Evolutionary conservation across 2,888 invertebrate species (phyloP).

Genomic region (Pardosa pseudoannulata): DNA sequence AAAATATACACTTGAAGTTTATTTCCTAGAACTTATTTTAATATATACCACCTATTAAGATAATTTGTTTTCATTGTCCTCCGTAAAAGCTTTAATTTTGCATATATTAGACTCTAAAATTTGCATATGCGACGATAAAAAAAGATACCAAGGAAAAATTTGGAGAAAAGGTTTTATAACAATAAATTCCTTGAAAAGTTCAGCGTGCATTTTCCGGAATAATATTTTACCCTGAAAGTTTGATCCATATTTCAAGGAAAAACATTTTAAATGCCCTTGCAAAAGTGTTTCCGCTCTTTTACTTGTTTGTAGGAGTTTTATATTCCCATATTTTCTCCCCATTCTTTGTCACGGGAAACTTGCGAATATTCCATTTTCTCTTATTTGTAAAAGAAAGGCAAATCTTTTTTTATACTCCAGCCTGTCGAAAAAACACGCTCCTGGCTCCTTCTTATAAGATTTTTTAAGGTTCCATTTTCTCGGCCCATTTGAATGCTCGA

Average conservation of each 20-base stretch:
- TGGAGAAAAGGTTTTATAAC: constrained; percentile 32
- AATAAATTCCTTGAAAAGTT: constrained; percentile 41
- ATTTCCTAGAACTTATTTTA: too few relatives aligned
- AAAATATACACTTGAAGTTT: too few relatives aligned
- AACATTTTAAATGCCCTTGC: constrained; percentile 64
- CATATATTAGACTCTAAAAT: neutral
- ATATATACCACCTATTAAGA: too few relatives aligned
- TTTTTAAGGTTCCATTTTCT: constrained; percentile 39
- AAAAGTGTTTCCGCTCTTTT: constrained; percentile 63
- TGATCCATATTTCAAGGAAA: constrained; percentile 65
- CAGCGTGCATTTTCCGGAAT: constrained; percentile 49
- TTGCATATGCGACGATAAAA: neutral
- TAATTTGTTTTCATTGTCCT: too few relatives aligned
- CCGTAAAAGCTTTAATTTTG: too few relatives aligned
- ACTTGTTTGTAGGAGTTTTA: constrained; percentile 68
- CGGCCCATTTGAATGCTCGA: constrained; percentile 55
- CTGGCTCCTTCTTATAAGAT: constrained; percentile 20
- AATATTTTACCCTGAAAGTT: constrained; percentile 66
- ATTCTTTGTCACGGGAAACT: constrained; percentile 58
- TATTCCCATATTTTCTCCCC: constrained; percentile 58
- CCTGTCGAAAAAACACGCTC: constrained; percentile 43
- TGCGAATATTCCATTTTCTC: constrained; percentile 65
- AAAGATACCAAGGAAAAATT: constrained; percentile 8
- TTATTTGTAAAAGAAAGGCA: constrained; percentile 54
- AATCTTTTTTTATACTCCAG: neutral